These are phyloP conservation scores for Neotoma lepida DNA, from an alignment of 2,113 vertebrate species.

Conservation along the genomic window DNA sequence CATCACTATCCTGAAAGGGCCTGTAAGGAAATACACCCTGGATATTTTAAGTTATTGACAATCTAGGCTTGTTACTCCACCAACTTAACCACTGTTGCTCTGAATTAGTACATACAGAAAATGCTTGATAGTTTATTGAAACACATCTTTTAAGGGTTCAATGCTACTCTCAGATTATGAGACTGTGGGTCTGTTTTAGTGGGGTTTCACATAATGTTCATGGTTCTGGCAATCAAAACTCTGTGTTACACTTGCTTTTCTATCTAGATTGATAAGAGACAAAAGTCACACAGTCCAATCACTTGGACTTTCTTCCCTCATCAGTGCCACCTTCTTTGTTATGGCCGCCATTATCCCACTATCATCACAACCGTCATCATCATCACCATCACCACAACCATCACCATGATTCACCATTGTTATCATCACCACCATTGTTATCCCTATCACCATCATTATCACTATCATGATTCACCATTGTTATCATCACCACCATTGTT, in stretches of 20 bases:
- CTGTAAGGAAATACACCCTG: neutral
- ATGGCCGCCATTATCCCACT: neutral
- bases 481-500: neutral
- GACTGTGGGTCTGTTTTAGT: neutral
- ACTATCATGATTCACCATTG: too few species aligned
- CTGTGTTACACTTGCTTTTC: neutral
- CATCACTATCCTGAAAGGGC: neutral
- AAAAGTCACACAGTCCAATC: neutral
- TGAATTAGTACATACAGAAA: neutral
- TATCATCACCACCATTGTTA: neutral
- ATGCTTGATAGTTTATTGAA: neutral
- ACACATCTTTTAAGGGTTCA: neutral
- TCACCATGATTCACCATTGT: neutral
- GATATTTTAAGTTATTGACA: neutral
- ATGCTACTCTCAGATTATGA: neutral
- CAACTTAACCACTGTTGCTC: neutral
- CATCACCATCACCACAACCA: neutral
- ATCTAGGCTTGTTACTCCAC: neutral
- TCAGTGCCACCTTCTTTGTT: neutral
- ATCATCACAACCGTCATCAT: neutral
- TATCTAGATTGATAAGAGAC: neutral
- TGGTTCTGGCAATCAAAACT: neutral
- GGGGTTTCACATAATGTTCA: neutral
- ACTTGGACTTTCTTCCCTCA: neutral
- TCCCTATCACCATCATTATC: neutral